Evolutionary conservation across 2,888 invertebrate genomes (phyloP).

Genomic region (Camponotus fellah): DNA sequence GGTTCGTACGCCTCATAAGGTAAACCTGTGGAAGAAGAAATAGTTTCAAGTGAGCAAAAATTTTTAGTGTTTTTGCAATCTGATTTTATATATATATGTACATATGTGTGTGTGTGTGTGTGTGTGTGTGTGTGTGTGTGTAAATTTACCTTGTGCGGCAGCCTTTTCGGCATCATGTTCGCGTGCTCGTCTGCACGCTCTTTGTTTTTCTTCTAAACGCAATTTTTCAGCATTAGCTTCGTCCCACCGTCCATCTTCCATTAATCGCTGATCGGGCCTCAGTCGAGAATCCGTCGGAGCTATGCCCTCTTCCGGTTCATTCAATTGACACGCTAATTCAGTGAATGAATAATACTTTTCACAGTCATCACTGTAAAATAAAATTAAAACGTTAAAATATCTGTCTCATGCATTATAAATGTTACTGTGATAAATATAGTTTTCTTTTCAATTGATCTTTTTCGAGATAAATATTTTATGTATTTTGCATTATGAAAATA

Average conservation of each 20-base stretch:
- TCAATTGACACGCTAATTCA: constrained; percentile 97
- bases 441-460: neutral
- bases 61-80: neutral
- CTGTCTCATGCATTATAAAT: constrained; percentile 3
- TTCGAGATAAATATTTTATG: neutral
- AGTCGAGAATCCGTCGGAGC: constrained; percentile 97
- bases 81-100: neutral
- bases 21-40: constrained; percentile 85
- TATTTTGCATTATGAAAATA: neutral
- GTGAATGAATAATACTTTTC: constrained; percentile 98
- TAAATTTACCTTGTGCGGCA: constrained; percentile 87
- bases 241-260: constrained; percentile 98
- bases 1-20: constrained; percentile 93
- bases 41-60: constrained; percentile 6
- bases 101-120: no score
- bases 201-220: constrained; percentile 97
- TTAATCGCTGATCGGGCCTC: constrained; percentile 98
- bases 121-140: no score
- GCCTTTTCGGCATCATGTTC: constrained; percentile 93
- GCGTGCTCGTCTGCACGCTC: constrained; percentile 91
- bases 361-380: constrained; percentile 87
- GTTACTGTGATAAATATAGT: neutral
- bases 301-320: constrained; percentile 96
- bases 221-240: constrained; percentile 95
- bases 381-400: constrained; percentile 9